A percentile compares a stretch with the other conserved stretches of the same genome.
Conservation (phyloP, 2,888 invertebrate genomes). For the Philopedon plagiatum region DNA sequence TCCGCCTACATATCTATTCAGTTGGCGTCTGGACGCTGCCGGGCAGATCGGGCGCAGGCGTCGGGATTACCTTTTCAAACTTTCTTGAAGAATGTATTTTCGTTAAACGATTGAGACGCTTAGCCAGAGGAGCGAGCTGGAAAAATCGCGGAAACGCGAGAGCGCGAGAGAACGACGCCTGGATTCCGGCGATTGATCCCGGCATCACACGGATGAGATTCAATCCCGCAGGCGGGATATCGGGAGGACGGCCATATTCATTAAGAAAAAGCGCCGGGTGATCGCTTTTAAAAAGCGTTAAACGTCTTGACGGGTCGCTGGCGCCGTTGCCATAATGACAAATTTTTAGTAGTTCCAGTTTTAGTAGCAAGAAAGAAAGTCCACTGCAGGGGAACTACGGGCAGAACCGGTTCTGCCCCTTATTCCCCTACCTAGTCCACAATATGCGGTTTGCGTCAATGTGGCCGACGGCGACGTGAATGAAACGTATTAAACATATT, state of each 20-base stretch:
- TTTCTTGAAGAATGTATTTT: slow-evolving; percentile 55
- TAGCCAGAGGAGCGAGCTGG: slow-evolving; percentile 44
- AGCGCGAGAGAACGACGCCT: slow-evolving; percentile 38
- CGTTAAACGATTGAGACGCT: slow-evolving; percentile 48
- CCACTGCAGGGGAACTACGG: too few relatives aligned
- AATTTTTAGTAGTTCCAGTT: not conserved
- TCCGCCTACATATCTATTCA: slow-evolving; percentile 67
- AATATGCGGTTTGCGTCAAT: too few relatives aligned
- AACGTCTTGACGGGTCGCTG: slow-evolving; percentile 65
- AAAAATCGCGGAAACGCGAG: slow-evolving; percentile 36
- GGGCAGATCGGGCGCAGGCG: slow-evolving; percentile 61
- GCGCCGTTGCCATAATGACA: slow-evolving; percentile 28
- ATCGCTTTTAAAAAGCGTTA: slow-evolving; percentile 65
- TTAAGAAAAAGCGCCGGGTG: slow-evolving; percentile 65
- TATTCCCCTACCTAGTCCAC: too few relatives aligned
- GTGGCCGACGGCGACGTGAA: too few relatives aligned
- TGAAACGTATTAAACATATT: too few relatives aligned
- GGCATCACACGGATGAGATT: slow-evolving; percentile 32
- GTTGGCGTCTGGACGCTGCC: slow-evolving; percentile 64
- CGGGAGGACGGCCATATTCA: slow-evolving; percentile 63
- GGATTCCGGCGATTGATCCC: slow-evolving; percentile 50
- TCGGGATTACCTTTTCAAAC: slow-evolving; percentile 56
- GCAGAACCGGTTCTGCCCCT: too few relatives aligned
- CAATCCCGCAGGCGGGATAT: slow-evolving; percentile 42
- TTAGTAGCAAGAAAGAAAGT: too few relatives aligned